These are phyloP conservation scores for Lutjanus argentimaculatus DNA, from an alignment of 2,797 vertebrate genomes.

Conservation along the genomic window DNA sequence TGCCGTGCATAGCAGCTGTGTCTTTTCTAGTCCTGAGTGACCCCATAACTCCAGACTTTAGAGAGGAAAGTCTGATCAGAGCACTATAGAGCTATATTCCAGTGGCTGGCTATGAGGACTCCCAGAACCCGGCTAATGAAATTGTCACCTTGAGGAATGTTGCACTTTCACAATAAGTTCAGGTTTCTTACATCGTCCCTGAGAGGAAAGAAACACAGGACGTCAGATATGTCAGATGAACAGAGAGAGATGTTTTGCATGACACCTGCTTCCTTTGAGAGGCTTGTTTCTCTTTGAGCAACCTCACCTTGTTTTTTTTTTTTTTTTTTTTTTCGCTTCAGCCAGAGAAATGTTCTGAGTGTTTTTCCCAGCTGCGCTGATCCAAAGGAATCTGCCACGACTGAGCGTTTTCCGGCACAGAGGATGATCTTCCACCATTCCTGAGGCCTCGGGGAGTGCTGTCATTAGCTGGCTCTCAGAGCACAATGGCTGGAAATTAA, in stretches of 20 bases:
- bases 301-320: conserved; percentile 34
- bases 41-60: conserved; percentile 71
- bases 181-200: conserved; percentile 15
- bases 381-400: conserved; percentile 82
- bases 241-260: conserved; percentile 37
- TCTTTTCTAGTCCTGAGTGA: conserved; percentile 70
- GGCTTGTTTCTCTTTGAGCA: conserved; percentile 30
- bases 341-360: conserved; percentile 46
- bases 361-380: conserved; percentile 65
- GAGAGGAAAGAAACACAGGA: conserved; percentile 17
- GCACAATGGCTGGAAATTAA: conserved; percentile 89
- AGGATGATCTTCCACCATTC: conserved; percentile 80
- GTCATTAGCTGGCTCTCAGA: conserved; percentile 89
- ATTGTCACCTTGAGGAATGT: conserved; percentile 67
- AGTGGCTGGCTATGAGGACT: conserved; percentile 61
- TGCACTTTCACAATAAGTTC: conserved; percentile 32
- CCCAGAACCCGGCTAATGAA: conserved; percentile 69
- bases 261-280: conserved; percentile 56
- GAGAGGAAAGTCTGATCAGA: conserved; percentile 68
- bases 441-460: conserved; percentile 83
- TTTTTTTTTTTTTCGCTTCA: conserved; percentile 21
- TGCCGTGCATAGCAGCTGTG: conserved; percentile 70
- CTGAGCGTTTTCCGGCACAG: conserved; percentile 77
- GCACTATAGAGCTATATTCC: conserved; percentile 40
- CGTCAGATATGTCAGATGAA: conserved; percentile 13